Evolutionary conservation across 2,113 vertebrate species (phyloP).

Genomic region (Stegostoma tigrinum): DNA sequence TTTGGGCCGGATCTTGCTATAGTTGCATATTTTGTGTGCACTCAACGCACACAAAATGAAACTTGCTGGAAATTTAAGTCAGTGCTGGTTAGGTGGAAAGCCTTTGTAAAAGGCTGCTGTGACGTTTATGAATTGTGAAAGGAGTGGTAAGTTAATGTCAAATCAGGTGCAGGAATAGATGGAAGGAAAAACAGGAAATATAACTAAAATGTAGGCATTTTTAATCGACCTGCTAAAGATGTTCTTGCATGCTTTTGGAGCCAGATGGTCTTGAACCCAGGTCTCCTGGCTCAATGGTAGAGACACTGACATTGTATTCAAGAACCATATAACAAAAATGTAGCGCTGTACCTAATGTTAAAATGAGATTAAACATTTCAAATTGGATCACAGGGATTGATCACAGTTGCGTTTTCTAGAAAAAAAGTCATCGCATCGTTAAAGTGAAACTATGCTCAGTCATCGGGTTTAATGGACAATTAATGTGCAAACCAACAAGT

Average conservation of each 20-base stretch:
- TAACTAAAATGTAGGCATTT: background rate
- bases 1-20: background rate
- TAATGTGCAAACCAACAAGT: background rate
- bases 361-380: background rate
- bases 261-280: no score
- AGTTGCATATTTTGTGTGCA: background rate
- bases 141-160: background rate
- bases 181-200: background rate
- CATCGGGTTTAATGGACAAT: background rate
- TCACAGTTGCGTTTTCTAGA: background rate
- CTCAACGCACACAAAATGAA: background rate
- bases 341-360: background rate
- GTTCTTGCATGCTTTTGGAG: no score
- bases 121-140: background rate
- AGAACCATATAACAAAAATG: no score
- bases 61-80: background rate
- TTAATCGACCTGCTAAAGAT: no score
- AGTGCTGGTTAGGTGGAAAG: background rate
- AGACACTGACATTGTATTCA: no score
- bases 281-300: no score
- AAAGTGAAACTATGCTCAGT: background rate
- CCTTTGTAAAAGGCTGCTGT: background rate
- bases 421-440: background rate
- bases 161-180: background rate
- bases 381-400: background rate